Percentiles rank a stretch among this genome's conserved stretches.
These are phyloP conservation scores for Coracopsis vasa DNA, from an alignment of 2,113 vertebrate species.

Conservation along the genomic window DNA sequence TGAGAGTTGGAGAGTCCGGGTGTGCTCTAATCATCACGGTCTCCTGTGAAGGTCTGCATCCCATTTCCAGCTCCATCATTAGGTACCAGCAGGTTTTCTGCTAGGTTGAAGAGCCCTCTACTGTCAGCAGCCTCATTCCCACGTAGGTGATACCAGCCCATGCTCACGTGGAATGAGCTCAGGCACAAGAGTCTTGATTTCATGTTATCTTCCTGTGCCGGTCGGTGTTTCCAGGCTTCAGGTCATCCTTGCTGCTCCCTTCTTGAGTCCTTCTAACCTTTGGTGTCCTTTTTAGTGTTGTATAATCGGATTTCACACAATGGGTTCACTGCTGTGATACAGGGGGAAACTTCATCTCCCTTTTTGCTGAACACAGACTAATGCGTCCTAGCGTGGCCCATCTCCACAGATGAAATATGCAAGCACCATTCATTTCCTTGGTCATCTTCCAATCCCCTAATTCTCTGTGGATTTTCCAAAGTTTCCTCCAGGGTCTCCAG, in stretches of 20 bases:
- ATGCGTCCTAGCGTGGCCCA: not conserved
- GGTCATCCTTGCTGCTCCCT: not conserved
- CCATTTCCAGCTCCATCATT: not conserved
- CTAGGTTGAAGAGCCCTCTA: conserved; percentile 15
- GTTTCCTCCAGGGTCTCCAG: not conserved
- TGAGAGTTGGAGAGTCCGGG: not conserved
- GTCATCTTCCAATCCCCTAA: not conserved
- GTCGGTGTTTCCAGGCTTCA: not conserved
- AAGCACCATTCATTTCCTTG: not conserved
- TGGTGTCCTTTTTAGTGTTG: not conserved
- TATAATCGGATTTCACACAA: not conserved
- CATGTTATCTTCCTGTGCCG: not conserved
- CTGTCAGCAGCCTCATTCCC: not conserved
- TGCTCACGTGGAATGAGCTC: not conserved
- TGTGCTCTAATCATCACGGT: accelerated
- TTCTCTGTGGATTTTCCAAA: not conserved
- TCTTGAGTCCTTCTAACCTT: not conserved
- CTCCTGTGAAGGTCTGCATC: not conserved
- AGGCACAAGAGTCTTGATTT: not conserved
- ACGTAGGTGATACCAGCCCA: accelerated
- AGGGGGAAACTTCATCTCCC: not conserved
- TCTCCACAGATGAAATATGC: not conserved
- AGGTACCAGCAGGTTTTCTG: not conserved
- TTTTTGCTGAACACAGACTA: not conserved
- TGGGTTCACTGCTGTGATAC: accelerated